These are phyloP conservation scores for Griposia aprilina DNA, from an alignment of 2,888 invertebrate genomes.

Conservation along the genomic window DNA sequence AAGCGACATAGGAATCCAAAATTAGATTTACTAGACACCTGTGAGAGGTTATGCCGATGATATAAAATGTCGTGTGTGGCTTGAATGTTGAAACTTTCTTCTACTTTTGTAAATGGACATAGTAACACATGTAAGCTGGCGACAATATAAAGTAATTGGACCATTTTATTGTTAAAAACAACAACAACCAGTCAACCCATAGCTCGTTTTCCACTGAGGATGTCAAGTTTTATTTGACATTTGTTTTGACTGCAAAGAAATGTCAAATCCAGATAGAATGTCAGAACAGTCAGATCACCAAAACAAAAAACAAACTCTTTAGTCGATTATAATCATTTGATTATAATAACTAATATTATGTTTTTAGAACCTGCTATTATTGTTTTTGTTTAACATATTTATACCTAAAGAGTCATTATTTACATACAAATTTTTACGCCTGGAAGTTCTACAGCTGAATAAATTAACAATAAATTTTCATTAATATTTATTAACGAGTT, in stretches of 20 bases:
- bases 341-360: not conserved
- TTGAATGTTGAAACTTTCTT: slow-evolving; percentile 99
- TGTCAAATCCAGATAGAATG: slow-evolving; percentile 36
- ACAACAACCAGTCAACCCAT: slow-evolving; percentile 79
- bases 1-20: slow-evolving; percentile 83
- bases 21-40: slow-evolving; percentile 92
- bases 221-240: not conserved
- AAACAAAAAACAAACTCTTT: not conserved
- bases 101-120: slow-evolving; percentile 99
- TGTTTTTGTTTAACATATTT: not conserved
- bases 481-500: slow-evolving; percentile 35
- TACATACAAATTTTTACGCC: too few relatives aligned
- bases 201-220: slow-evolving; percentile 54
- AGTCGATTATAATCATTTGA: slow-evolving; percentile 44
- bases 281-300: slow-evolving; percentile 28
- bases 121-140: slow-evolving; percentile 95
- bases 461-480: slow-evolving; percentile 51
- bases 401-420: not conserved
- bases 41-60: slow-evolving; percentile 94
- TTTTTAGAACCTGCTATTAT: not conserved
- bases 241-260: slow-evolving; percentile 16
- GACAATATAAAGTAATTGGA: slow-evolving; percentile 93
- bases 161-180: slow-evolving; percentile 89
- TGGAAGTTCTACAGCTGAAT: slow-evolving; percentile 22
- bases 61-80: slow-evolving; percentile 99